Conservation (phyloP, 2,113 vertebrate genomes). For the Clarias magur region DNA sequence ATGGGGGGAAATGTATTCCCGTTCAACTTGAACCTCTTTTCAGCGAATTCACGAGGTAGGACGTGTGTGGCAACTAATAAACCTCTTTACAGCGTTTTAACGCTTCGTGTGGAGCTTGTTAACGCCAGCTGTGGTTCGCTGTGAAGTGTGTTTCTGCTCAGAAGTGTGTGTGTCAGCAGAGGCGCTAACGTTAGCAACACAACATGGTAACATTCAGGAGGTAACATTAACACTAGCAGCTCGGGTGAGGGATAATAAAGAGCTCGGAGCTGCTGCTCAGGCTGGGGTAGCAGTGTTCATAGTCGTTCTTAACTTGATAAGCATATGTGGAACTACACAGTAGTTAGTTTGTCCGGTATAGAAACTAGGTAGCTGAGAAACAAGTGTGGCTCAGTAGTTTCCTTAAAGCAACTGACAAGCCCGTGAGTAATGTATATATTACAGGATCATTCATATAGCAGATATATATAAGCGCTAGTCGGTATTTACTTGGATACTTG, state of each 20-base stretch:
- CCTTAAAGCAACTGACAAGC: background rate
- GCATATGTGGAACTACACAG: background rate
- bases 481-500: background rate
- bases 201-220: background rate
- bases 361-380: background rate
- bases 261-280: background rate
- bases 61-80: conserved; percentile 23
- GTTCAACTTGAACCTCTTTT: background rate
- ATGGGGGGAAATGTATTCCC: conserved; percentile 20
- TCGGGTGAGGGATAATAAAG: background rate
- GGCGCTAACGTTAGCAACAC: background rate
- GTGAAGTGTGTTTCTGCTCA: background rate
- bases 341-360: background rate
- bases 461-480: background rate
- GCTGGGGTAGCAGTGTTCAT: background rate
- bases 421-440: background rate
- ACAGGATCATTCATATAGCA: background rate
- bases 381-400: background rate
- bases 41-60: conserved; percentile 36
- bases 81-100: background rate
- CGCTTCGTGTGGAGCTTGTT: background rate
- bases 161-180: background rate
- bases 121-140: background rate
- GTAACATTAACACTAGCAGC: background rate
- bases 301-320: background rate